Evolutionary conservation across 1,140 invertebrate species (phyloP).

Genomic region (Cydia amplana): DNA sequence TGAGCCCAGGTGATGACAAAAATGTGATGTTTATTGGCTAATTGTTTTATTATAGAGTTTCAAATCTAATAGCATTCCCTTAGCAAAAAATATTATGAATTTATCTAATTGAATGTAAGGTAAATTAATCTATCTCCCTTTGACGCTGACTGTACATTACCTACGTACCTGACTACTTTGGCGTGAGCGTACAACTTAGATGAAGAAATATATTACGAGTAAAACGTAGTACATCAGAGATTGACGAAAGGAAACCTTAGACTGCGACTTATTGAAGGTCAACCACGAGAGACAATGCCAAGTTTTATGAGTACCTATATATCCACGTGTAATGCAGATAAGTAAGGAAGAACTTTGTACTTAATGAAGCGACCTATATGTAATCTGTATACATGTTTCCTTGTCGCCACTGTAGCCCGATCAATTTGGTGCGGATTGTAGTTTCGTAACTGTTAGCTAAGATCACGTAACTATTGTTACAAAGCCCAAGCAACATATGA

Average conservation of each 20-base stretch:
- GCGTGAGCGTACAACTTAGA: background rate
- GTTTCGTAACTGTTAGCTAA: conserved; percentile 68
- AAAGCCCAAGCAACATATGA: conserved; percentile 48
- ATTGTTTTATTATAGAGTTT: background rate
- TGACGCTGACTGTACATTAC: background rate
- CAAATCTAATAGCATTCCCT: background rate
- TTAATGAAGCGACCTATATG: background rate
- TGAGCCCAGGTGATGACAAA: background rate
- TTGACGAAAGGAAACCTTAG: conserved; percentile 13
- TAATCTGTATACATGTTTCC: conserved; percentile 20
- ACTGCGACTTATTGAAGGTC: conserved; percentile 9
- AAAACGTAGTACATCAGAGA: background rate
- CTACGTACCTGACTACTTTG: background rate
- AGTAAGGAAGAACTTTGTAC: conserved; percentile 21
- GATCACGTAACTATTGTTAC: conserved; percentile 70
- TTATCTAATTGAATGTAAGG: too few relatives aligned
- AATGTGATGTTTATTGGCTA: background rate
- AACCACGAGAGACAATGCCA: conserved; percentile 23
- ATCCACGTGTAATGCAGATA: conserved; percentile 10
- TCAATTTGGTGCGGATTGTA: conserved; percentile 62
- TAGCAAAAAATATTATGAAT: too few relatives aligned
- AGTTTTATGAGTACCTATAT: conserved; percentile 18
- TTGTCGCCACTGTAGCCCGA: conserved; percentile 28
- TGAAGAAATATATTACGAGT: background rate
- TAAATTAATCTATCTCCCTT: too few relatives aligned